These are phyloP conservation scores for Eupithecia centaureata DNA, from an alignment of 2,888 invertebrate species.

Conservation along the genomic window DNA sequence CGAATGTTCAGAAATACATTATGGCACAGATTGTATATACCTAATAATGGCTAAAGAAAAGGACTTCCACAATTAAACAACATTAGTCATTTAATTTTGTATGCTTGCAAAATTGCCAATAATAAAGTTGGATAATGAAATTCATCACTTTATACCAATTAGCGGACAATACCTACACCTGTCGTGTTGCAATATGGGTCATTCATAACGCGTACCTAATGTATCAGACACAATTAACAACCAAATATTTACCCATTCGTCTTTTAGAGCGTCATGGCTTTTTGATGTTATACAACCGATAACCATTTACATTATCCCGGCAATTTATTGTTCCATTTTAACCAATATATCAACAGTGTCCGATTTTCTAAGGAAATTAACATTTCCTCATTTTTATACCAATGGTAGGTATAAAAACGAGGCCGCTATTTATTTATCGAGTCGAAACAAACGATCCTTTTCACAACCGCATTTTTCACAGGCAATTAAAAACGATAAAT, in stretches of 20 bases:
- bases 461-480: constrained; percentile 30
- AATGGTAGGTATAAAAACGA: constrained; percentile 23
- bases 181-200: constrained; percentile 42
- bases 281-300: constrained; percentile 53
- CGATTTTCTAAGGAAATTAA: not conserved
- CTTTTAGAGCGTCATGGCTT: constrained; percentile 52
- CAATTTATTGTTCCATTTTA: constrained; percentile 25
- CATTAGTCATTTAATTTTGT: not conserved
- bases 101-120: not conserved
- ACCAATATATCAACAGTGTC: not conserved
- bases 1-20: not conserved
- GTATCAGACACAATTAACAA: constrained; percentile 66
- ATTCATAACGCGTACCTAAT: constrained; percentile 59
- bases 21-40: not conserved
- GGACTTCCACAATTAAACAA: not conserved
- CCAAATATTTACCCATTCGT: constrained; percentile 74
- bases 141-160: constrained; percentile 24
- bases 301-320: constrained; percentile 49
- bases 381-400: not conserved
- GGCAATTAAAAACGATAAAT: constrained; percentile 31
- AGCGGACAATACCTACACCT: constrained; percentile 31
- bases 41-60: not conserved
- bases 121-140: not conserved
- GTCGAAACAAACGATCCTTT: constrained; percentile 29
- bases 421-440: constrained; percentile 36